Base-by-base conservation (phyloP, 1,140 invertebrate species). In the Matsumurasca onukii region DNA sequence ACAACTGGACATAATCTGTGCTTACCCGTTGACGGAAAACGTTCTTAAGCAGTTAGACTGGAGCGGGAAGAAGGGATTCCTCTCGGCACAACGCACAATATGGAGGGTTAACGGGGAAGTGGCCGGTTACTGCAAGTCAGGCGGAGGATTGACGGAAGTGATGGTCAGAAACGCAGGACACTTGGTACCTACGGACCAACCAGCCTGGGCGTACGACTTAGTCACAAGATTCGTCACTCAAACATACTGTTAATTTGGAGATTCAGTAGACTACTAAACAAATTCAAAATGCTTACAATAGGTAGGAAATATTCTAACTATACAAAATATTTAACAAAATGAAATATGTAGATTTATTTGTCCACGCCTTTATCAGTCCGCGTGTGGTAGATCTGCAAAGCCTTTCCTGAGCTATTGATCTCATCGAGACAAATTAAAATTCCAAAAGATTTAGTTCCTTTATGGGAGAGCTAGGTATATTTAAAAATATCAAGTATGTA, bases 1-100 rank as follows among this genome's bases (percentile, higher is more conserved):
- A 0, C 91, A 94, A 75, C 75, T 95, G 39, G 93, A 95, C 76
- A 89, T 95, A 20, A 93, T 94, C 73, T 88, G 93, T 1, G 88
- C 91, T 1, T 92, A 92, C 78, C 88, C 91, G 0, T 75, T 90
- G 31, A 93, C 91, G 0, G 84, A 88, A 55, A 89, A 88, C 72
- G 93, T 89, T 76, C 76, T 95, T 1, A 69, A 76, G 25, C 76
- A 76, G 13, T 68, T 86, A 3, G 66, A 78, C 15, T 86, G 84
- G 83, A 74, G 71, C n/a, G 77, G 79, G 17, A 68, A 72, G 2
- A 72, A 78, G 3, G 70, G 77, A 13, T 85, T 82, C 69, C 73
- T 74, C 45, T 73, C 68, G 9, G 77, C 82, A 2, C 66, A 76
- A 12, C 73, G 81, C 61, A 66, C 72, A n/a, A 76, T 82, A 2